phyloP scores from a whole-genome alignment of 2,888 invertebrate genomes.

The Siphlonurus alternatus region DNA sequence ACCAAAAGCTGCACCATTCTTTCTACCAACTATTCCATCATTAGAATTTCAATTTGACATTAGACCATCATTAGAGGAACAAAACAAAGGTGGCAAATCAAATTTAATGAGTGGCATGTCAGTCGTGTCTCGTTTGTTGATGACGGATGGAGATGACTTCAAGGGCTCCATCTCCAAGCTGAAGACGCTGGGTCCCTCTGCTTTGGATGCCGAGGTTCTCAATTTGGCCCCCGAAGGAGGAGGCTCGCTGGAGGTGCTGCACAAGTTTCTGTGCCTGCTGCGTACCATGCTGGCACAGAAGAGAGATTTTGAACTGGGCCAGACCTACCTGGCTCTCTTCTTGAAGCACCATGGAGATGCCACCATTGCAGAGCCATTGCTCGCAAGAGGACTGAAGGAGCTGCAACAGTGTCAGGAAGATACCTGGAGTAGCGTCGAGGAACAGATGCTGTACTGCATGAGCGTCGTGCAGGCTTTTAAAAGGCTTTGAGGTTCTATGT shows the following conservation, averaged over 20 bases:
- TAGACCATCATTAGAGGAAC: conserved; percentile 27
- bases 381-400: conserved; percentile 35
- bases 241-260: conserved; percentile 51
- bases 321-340: conserved; percentile 77
- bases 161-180: conserved; percentile 39
- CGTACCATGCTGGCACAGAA: conserved; percentile 52
- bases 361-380: conserved; percentile 35
- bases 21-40: conserved; percentile 77
- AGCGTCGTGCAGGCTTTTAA: conserved; percentile 60
- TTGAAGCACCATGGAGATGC: conserved; percentile 57
- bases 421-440: conserved; percentile 50
- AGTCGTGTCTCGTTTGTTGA: conserved; percentile 43
- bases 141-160: conserved; percentile 34
- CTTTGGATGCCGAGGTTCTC: conserved; percentile 74
- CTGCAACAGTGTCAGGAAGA: conserved; percentile 40
- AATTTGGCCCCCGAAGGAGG: conserved; percentile 57
- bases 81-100: conserved; percentile 26
- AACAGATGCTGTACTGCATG: conserved; percentile 51
- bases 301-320: conserved; percentile 73
- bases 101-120: conserved; percentile 43
- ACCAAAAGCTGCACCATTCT: conserved; percentile 86
- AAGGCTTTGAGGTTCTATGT: conserved; percentile 34
- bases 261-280: conserved; percentile 61
- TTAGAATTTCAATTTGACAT: conserved; percentile 68
- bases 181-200: conserved; percentile 60